Percentiles rank a stretch among this genome's conserved stretches.
These are phyloP conservation scores for Gallinago undulata DNA, from an alignment of 2,113 vertebrate genomes.

Conservation along the genomic window DNA sequence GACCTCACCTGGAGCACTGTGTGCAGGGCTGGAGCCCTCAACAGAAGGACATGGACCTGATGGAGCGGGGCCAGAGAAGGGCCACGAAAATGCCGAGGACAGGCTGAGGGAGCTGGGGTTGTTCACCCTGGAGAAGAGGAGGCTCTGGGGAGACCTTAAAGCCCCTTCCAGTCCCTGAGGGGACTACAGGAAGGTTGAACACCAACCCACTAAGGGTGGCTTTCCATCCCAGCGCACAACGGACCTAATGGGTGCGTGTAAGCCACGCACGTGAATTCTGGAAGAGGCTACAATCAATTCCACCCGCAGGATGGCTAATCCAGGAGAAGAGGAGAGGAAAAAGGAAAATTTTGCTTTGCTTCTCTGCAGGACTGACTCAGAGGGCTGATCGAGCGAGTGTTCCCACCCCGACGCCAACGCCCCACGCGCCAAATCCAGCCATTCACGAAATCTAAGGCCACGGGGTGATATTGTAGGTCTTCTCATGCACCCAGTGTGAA, in stretches of 20 bases:
- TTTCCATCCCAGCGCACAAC: neutral
- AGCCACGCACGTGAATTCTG: neutral
- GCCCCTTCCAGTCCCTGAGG: too few species aligned
- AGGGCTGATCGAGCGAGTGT: accelerated
- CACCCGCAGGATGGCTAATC: neutral
- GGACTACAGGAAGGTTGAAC: neutral
- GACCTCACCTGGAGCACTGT: too few species aligned
- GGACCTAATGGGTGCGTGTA: accelerated
- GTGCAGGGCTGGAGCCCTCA: too few species aligned
- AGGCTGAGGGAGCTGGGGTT: too few species aligned
- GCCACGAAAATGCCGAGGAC: too few species aligned
- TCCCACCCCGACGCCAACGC: neutral
- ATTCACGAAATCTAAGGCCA: neutral
- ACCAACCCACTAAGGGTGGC: neutral
- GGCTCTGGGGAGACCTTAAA: too few species aligned
- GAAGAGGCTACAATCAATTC: neutral
- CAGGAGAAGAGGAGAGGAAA: neutral
- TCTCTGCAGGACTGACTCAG: neutral
- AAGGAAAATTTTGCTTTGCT: neutral
- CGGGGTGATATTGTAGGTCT: neutral
- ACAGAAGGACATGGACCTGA: too few species aligned
- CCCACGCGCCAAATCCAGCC: neutral
- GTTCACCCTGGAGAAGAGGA: too few species aligned
- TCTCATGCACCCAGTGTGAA: accelerated
- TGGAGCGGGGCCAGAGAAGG: too few species aligned